phyloP scores from a whole-genome alignment of 2,888 invertebrate genomes.

The Pollenia amentaria region DNA sequence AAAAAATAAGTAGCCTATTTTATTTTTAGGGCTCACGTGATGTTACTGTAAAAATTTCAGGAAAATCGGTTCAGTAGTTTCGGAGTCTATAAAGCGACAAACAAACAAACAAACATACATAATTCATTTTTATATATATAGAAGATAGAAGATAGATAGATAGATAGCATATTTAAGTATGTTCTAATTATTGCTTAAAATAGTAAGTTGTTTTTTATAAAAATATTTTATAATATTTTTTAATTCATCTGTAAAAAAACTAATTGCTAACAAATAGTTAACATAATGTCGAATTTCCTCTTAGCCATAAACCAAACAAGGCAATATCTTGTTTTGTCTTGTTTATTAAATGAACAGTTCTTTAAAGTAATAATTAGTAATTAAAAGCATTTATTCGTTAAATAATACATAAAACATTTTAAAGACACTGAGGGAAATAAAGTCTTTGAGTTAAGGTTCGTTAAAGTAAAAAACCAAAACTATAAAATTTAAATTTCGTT shows the following conservation, averaged over 20 bases:
- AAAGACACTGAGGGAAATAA: conserved; percentile 10
- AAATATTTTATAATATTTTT: not conserved
- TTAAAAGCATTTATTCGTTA: not conserved
- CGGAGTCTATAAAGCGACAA: too few relatives aligned
- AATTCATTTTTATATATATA: too few relatives aligned
- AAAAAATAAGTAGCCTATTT: too few relatives aligned
- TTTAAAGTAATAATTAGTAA: not conserved
- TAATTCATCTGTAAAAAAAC: not conserved
- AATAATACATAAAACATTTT: not conserved
- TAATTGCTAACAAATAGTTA: conserved; percentile 9
- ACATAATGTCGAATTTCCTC: not conserved
- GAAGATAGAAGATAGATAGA: too few relatives aligned
- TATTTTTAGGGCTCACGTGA: too few relatives aligned
- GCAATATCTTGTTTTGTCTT: not conserved
- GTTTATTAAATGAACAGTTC: not conserved
- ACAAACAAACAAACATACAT: too few relatives aligned
- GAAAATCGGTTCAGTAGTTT: too few relatives aligned
- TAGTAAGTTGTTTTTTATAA: not conserved
- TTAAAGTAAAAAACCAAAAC: too few relatives aligned
- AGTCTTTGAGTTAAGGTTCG: too few relatives aligned
- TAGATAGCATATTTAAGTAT: too few relatives aligned
- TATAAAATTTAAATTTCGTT: too few relatives aligned
- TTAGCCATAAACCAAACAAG: not conserved
- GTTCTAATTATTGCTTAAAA: not conserved
- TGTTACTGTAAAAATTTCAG: too few relatives aligned